Evolutionary conservation across 2,113 vertebrate species (phyloP), one percentile per base, ranked within the genome.

Genomic region (Siniperca knerii): DNA sequence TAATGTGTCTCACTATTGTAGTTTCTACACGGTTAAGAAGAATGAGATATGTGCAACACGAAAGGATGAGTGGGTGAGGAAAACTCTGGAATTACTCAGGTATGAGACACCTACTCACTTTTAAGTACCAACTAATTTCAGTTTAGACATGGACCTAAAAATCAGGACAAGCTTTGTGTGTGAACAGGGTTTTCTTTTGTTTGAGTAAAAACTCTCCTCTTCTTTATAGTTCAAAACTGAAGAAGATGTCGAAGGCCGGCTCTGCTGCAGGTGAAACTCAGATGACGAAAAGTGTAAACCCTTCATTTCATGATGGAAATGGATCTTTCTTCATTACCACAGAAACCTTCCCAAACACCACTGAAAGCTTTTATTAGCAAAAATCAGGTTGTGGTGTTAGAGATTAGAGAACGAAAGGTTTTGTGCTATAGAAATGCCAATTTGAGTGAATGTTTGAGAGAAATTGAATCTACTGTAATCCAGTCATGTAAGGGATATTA

Each of bases 51-150:
- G 95, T 54, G 94, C 90, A 0, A 87, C 37, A 5, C 25, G 5
- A 0, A 23, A 80, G 21, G 92, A 94, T 8, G 11, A 68, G 42
- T 96, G 96, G 96, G 96, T 96, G 84, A 94, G 50, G 61, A 75
- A 21, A 15, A 2, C 13, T 15, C 87, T 96, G 55, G 18, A 33
- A 1, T 78, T 35, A 67, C 92, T 96, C 75, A 95, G 95, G 96
- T 96, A 79, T 21, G 76, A 77, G 10, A 61, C 29, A 64, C 42
- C 46, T 13, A 64, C 44, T 81, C 60, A 20, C 20, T 69, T 82
- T 55, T 18, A 23, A 72, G 40, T 48, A 69, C 6, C 10, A 85
- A 3, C 2, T 37, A 15, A 4, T 58, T 72, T 81, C 11, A 29
- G 4, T 46, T 79, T 21, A 11, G 52, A 83, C 11, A 8, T 12